Percentiles rank a stretch among this genome's conserved stretches.
Evolutionary conservation across 2,797 vertebrate genomes (phyloP).

Genomic region (Enteromius paludinosus): DNA sequence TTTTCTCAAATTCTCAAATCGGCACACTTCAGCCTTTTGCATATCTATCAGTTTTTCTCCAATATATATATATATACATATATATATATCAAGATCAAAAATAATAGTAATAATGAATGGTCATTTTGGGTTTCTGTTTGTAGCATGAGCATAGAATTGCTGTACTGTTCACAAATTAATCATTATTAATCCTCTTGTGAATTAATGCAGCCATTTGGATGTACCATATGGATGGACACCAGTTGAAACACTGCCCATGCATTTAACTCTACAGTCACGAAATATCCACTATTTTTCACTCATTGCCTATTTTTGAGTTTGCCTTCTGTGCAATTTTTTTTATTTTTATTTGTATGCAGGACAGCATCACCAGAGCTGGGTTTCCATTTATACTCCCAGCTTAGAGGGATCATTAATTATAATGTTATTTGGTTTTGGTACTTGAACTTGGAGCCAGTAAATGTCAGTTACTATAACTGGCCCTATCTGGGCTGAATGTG

Average conservation of each 20-base stretch:
- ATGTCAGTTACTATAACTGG: not conserved
- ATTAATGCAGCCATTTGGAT: constrained; percentile 19
- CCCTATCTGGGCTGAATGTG: constrained; percentile 1
- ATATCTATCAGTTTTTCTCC: not conserved
- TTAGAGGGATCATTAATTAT: constrained; percentile 9
- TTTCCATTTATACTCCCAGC: not conserved
- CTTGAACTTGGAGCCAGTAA: not conserved
- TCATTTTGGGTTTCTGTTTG: not conserved
- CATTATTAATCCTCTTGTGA: constrained; percentile 16
- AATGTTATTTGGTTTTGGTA: constrained; percentile 18
- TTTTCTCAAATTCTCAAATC: not conserved
- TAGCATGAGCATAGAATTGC: not conserved
- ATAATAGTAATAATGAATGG: too few species aligned
- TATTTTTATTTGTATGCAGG: not conserved
- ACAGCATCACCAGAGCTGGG: not conserved
- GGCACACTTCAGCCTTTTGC: not conserved
- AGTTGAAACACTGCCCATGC: not conserved
- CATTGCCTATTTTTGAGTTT: not conserved
- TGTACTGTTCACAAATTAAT: not conserved
- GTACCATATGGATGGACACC: constrained; percentile 14
- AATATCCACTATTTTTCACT: not conserved
- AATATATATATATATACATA: too few species aligned
- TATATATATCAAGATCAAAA: too few species aligned
- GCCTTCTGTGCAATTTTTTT: not conserved
- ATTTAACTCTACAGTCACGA: not conserved